phyloP scores from a whole-genome alignment of 2,888 invertebrate species.

The Calameuta filiformis region DNA sequence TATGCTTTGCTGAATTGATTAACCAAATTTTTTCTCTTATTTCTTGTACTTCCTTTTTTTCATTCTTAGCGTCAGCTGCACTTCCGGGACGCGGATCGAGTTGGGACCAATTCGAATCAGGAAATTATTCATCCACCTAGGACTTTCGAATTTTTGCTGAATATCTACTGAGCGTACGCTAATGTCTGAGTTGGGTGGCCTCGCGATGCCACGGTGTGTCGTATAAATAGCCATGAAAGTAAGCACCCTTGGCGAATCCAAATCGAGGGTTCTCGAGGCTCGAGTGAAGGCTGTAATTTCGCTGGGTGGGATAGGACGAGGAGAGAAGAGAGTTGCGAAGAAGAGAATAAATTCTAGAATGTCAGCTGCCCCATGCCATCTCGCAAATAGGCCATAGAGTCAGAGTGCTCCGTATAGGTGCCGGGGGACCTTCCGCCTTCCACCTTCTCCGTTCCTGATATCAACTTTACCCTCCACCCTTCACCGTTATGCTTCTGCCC shows the following conservation, averaged over 20 bases:
- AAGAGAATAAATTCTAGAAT: slow-evolving; percentile 44
- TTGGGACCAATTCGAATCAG: not conserved
- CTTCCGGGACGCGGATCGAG: not conserved
- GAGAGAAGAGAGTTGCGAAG: slow-evolving; percentile 9
- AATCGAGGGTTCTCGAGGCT: not conserved
- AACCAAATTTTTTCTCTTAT: not conserved
- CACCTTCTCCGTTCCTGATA: slow-evolving; percentile 5
- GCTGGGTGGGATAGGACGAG: slow-evolving; percentile 1
- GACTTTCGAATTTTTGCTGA: not conserved
- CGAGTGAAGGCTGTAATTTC: not conserved
- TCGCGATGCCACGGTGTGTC: not conserved
- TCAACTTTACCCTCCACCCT: not conserved
- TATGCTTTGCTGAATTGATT: slow-evolving; percentile 25
- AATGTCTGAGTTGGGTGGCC: not conserved
- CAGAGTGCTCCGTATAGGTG: slow-evolving; percentile 51
- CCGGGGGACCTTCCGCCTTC: slow-evolving; percentile 38
- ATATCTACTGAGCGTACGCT: not conserved
- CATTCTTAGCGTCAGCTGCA: not conserved
- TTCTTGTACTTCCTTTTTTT: not conserved
- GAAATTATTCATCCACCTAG: not conserved
- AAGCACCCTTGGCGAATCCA: not conserved
- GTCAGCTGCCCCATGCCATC: slow-evolving; percentile 41
- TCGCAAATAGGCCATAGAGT: slow-evolving; percentile 54
- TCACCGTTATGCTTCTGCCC: not conserved
- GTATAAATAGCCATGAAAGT: not conserved